Percentiles rank a stretch among this genome's conserved stretches.
Conservation (phyloP, 2,113 vertebrate genomes). For the Nothocercus julius region DNA sequence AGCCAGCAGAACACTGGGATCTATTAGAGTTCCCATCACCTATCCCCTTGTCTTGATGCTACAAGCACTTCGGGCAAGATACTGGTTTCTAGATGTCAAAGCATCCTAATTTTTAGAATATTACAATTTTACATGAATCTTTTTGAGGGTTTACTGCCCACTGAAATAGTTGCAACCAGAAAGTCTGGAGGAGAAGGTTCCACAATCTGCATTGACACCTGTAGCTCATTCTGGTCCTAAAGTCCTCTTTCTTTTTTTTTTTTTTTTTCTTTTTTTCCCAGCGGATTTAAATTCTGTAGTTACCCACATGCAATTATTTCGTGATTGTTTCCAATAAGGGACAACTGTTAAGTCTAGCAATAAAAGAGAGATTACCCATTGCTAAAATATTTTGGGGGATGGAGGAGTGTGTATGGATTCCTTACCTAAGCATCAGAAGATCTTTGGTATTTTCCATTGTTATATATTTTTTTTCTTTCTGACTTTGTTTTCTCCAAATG, state of each 20-base stretch:
- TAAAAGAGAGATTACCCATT: background rate
- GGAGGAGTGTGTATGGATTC: background rate
- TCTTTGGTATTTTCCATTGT: constrained; percentile 62
- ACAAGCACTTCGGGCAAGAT: background rate
- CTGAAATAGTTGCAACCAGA: background rate
- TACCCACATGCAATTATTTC: background rate
- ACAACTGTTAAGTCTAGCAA: background rate
- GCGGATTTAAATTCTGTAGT: background rate
- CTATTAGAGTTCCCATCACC: background rate
- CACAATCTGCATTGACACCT: background rate
- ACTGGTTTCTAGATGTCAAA: background rate
- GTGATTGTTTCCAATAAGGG: background rate
- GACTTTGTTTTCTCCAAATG: constrained; percentile 62
- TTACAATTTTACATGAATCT: background rate
- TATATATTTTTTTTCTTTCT: background rate
- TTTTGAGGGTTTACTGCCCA: rapidly evolving
- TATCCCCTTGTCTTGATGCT: background rate
- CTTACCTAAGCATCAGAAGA: constrained; percentile 53
- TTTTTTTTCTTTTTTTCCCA: background rate
- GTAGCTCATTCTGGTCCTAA: background rate
- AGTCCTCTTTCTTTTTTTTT: background rate
- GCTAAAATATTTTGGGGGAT: background rate
- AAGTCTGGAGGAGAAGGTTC: background rate
- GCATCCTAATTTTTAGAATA: background rate
- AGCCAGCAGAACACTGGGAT: background rate